Conservation (phyloP, 1,140 invertebrate genomes). For the Dendrolimus kikuchii region DNA sequence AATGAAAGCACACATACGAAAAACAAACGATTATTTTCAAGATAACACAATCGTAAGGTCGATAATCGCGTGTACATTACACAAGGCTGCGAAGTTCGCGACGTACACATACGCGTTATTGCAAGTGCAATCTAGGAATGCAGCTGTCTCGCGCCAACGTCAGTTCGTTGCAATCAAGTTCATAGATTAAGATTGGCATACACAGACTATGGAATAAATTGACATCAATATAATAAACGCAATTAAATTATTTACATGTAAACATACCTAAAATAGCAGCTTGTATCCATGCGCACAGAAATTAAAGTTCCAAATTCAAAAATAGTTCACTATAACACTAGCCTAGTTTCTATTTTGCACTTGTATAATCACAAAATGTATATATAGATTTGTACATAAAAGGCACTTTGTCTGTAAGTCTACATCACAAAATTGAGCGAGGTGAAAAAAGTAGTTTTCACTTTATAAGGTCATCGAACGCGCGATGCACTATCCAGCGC, state of each 20-base stretch:
- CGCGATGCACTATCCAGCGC: slow-evolving; percentile 20
- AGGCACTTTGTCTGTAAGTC: slow-evolving; percentile 55
- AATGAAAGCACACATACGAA: slow-evolving; percentile 21
- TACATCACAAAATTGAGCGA: slow-evolving; percentile 67
- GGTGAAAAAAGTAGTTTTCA: slow-evolving; percentile 32
- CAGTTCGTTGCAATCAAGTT: slow-evolving; percentile 58
- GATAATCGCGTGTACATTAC: slow-evolving; percentile 22
- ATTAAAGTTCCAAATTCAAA: slow-evolving; percentile 5
- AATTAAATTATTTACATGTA: not conserved
- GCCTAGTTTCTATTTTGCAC: slow-evolving; percentile 54
- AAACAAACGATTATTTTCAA: slow-evolving; percentile 16
- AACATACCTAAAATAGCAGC: slow-evolving; percentile 44
- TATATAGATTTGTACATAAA: slow-evolving; percentile 42
- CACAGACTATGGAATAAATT: slow-evolving; percentile 17
- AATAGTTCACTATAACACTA: slow-evolving; percentile 43
- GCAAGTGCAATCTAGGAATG: slow-evolving; percentile 50
- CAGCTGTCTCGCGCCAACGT: slow-evolving; percentile 39
- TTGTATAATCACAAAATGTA: slow-evolving; percentile 52
- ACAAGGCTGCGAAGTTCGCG: slow-evolving; percentile 24
- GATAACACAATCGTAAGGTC: slow-evolving; percentile 16
- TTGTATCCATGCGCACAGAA: slow-evolving; percentile 45
- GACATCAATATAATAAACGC: slow-evolving; percentile 5
- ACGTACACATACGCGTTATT: slow-evolving; percentile 29
- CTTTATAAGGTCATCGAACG: slow-evolving; percentile 38
- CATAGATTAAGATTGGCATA: slow-evolving; percentile 68